Evolutionary conservation across 2,113 vertebrate species (phyloP), one percentile per base, ranked within the genome.

Genomic region (Elephantulus edwardii): DNA sequence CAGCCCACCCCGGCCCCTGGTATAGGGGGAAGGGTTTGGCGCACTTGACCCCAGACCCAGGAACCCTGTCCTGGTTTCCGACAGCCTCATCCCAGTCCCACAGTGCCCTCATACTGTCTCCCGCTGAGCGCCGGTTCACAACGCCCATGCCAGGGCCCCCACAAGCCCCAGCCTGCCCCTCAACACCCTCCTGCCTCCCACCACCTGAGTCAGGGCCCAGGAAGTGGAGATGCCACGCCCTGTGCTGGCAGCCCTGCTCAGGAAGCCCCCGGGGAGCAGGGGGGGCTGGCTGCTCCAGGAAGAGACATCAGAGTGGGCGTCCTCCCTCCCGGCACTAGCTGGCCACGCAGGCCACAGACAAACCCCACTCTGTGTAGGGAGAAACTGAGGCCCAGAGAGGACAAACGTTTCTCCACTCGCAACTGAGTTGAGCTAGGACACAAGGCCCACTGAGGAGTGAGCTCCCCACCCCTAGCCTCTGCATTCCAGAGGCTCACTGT

Each of bases 101-200:
- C 6, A 1, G 68, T 2, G 12, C 44, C n/a, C 48, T n/a, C 30
- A 24, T 1, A 1, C 38, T 2, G 0, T 11, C 42, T 54, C 46
- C 35, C 2, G 2, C 38, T 6, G 46, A 72, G 42, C 0, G 1
- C 17, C 0, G 1, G 12, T 17, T 28, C 3, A 3, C 17, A 3
- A 33, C 11, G 0, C 16, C 42, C 33, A 16, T 2, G 0, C 16
- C 19, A 1, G 58, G 62, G 58, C 22, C 68, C 66, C 56, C 22
- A 0, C 85, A 76, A 64, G 93, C 87, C 92, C 82, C 33, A 4
- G 60, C 90, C 88, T 77, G 81, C 66, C 17, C 77, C 56, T n/a
- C 4, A 17, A 46, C 9, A 22, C 10, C 38, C 42, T 66, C 46
- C 35, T 0, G 14, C 82, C 86, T 44, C 83, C 93, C 75, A 62